Evolutionary conservation across 35 echinoderm and acorn worm species (phyloP).

Genomic region (Apostichopus parvimensis): DNA sequence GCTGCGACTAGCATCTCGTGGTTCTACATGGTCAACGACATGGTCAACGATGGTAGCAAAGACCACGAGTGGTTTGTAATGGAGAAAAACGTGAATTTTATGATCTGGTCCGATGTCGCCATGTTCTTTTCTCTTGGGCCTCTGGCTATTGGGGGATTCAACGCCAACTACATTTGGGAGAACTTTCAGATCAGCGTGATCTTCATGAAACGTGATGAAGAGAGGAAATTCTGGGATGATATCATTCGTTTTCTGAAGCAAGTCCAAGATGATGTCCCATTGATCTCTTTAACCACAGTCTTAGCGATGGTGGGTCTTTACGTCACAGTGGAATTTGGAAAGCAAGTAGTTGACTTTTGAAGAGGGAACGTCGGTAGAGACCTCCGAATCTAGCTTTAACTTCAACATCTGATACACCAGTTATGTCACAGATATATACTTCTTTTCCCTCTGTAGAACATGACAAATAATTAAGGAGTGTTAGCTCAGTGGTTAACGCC

Average conservation of each 20-base stretch:
- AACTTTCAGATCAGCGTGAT: constrained; percentile 24
- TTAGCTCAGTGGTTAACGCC: too few species aligned
- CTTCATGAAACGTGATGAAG: not conserved
- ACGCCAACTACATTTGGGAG: constrained; percentile 33
- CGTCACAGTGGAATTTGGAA: constrained; percentile 26
- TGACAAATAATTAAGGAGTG: too few species aligned
- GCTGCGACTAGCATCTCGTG: constrained; percentile 21
- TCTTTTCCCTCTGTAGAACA: not conserved
- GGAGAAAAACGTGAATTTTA: constrained; percentile 25
- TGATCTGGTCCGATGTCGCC: constrained; percentile 31
- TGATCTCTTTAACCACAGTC: not conserved
- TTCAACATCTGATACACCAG: too few species aligned
- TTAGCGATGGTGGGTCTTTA: constrained; percentile 22
- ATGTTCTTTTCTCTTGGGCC: constrained; percentile 38
- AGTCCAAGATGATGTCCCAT: not conserved
- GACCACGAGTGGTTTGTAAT: not conserved
- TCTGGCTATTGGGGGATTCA: constrained; percentile 15
- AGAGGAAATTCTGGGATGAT: constrained; percentile 10
- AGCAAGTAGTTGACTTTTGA: constrained; percentile 20
- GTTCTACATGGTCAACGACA: not conserved
- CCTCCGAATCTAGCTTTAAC: too few species aligned
- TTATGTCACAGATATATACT: too few species aligned
- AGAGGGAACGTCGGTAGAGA: too few species aligned
- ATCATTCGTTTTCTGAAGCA: constrained; percentile 6
- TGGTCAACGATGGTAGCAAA: not conserved